A percentile compares a stretch with the other conserved stretches of the same genome.
These are phyloP conservation scores for Semibalanus balanoides DNA, from an alignment of 1,140 invertebrate genomes.

Conservation along the genomic window DNA sequence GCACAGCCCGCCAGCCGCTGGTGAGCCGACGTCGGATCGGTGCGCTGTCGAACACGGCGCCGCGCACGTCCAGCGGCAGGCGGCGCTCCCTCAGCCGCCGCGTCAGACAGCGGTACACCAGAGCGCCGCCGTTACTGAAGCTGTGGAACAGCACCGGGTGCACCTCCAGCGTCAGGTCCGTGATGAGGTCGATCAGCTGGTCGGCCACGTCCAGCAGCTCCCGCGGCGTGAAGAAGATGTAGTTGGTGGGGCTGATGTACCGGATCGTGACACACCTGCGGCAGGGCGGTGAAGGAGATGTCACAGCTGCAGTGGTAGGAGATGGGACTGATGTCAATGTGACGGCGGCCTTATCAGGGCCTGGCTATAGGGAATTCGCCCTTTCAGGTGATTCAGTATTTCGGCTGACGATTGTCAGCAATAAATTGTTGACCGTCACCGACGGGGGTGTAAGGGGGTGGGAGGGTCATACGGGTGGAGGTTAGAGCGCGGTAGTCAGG, in stretches of 20 bases:
- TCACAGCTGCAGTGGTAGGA: too few relatives aligned
- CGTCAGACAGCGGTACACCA: slow-evolving; percentile 20
- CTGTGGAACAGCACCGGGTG: slow-evolving; percentile 35
- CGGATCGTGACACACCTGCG: slow-evolving; percentile 33
- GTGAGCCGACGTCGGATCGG: slow-evolving; percentile 14
- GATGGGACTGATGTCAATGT: too few relatives aligned
- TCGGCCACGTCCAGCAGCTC: slow-evolving; percentile 24
- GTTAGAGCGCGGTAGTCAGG: too few relatives aligned
- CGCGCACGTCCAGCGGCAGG: slow-evolving; percentile 24
- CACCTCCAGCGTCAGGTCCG: slow-evolving; percentile 27
- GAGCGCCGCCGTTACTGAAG: slow-evolving; percentile 36
- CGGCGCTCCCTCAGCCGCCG: slow-evolving; percentile 18
- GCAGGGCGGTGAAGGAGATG: too few relatives aligned
- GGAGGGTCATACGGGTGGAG: too few relatives aligned
- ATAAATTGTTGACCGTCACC: too few relatives aligned
- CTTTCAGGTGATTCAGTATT: too few relatives aligned
- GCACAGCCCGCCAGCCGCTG: background rate
- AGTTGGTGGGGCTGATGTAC: slow-evolving; percentile 28
- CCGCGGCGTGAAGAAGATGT: slow-evolving; percentile 26
- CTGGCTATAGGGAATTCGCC: too few relatives aligned
- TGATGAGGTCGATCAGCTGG: slow-evolving; percentile 29
- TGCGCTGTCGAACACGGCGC: slow-evolving; percentile 33
- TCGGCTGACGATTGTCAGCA: too few relatives aligned
- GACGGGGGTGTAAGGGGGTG: too few relatives aligned
- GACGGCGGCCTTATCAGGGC: too few relatives aligned